phyloP scores from a whole-genome alignment of 2,888 invertebrate species.

The Tridacna gigas region DNA sequence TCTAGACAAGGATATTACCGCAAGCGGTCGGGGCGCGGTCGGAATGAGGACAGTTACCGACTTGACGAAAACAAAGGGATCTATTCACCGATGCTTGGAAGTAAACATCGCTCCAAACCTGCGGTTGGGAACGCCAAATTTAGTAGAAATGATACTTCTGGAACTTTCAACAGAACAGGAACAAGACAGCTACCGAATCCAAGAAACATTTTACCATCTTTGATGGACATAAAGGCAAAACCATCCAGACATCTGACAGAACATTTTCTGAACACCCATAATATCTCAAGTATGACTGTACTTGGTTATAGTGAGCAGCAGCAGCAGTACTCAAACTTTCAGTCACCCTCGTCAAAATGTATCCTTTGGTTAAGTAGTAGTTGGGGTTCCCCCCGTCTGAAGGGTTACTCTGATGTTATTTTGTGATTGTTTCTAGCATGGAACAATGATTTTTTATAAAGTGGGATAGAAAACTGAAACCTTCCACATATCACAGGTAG shows the following conservation, averaged over 20 bases:
- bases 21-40: background rate
- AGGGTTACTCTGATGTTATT: too few species aligned
- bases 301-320: background rate
- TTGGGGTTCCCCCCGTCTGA: too few species aligned
- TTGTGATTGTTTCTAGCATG: too few species aligned
- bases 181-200: slow-evolving; percentile 40
- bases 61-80: background rate
- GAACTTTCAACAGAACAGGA: background rate
- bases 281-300: background rate
- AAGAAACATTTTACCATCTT: slow-evolving; percentile 35
- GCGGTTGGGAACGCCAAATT: slow-evolving; percentile 26
- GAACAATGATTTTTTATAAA: too few species aligned
- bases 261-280: slow-evolving; percentile 3
- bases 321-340: background rate
- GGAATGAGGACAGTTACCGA: background rate
- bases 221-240: slow-evolving; percentile 22
- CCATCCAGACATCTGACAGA: slow-evolving; percentile 6
- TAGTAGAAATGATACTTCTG: background rate
- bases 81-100: slow-evolving; percentile 20
- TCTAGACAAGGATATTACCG: background rate
- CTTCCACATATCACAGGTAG: too few species aligned
- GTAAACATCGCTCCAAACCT: slow-evolving; percentile 26
- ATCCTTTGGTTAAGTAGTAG: slow-evolving; percentile 52
- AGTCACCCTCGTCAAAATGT: slow-evolving; percentile 62
- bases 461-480: too few species aligned